A percentile compares a stretch with the other conserved stretches of the same genome.
These are phyloP conservation scores for Eupithecia inturbata DNA, from an alignment of 2,888 invertebrate species.

Conservation along the genomic window DNA sequence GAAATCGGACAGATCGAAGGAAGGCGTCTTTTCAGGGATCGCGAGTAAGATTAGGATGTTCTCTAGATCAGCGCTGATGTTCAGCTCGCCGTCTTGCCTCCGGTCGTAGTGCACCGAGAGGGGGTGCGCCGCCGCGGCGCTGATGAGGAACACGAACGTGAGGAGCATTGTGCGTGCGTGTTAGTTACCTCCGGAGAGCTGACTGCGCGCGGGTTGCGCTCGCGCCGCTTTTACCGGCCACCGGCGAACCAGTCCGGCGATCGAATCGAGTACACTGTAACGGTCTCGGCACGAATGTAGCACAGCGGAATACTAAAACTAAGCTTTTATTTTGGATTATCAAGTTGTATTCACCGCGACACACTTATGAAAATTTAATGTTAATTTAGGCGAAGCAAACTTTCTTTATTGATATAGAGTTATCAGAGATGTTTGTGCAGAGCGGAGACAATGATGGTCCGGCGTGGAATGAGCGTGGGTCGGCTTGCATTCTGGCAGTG, in stretches of 20 bases:
- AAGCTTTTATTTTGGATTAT: conserved; percentile 34
- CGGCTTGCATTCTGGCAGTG: conserved; percentile 45
- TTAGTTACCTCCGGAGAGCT: conserved; percentile 55
- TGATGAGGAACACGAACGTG: conserved; percentile 58
- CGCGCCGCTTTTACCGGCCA: conserved; percentile 77
- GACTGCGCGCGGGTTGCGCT: conserved; percentile 68
- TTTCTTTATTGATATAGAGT: conserved; percentile 10
- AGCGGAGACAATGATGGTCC: conserved; percentile 19
- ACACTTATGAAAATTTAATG: conserved; percentile 23
- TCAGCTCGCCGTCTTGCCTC: conserved; percentile 90
- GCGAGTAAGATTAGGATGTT: conserved; percentile 89
- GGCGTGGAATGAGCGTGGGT: conserved; percentile 18
- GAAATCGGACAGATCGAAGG: conserved; percentile 52
- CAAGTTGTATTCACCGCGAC: conserved; percentile 30
- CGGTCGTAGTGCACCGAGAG: conserved; percentile 85
- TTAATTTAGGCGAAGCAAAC: conserved; percentile 2
- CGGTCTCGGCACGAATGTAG: conserved; percentile 72
- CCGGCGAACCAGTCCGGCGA: conserved; percentile 74
- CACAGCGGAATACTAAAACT: conserved; percentile 35
- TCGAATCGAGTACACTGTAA: conserved; percentile 80
- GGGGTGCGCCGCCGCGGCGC: conserved; percentile 55
- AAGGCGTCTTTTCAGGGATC: conserved; percentile 68
- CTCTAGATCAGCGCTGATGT: conserved; percentile 89
- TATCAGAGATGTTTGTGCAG: conserved; percentile 9
- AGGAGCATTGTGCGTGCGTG: conserved; percentile 75